Conservation (phyloP, 2,797 vertebrate genomes). For the Urophycis tenuis region DNA sequence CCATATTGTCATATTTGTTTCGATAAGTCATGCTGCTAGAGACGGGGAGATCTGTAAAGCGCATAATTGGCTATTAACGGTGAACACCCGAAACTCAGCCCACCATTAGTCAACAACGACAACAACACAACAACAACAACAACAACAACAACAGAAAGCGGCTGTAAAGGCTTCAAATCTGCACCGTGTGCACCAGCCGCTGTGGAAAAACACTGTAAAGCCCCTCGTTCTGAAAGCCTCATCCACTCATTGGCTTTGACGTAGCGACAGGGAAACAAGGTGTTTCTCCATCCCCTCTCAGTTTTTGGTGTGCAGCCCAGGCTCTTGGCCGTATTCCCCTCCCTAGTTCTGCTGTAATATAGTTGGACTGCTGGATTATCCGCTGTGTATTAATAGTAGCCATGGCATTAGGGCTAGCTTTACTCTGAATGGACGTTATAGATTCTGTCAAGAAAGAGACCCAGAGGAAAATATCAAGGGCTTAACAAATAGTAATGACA, state of each 20-base stretch:
- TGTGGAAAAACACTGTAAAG: neutral
- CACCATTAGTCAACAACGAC: neutral
- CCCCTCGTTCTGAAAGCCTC: neutral
- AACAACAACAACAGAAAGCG: neutral
- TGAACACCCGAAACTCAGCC: neutral
- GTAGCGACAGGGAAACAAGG: neutral
- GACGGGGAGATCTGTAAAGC: neutral
- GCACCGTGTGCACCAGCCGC: neutral
- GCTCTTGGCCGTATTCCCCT: neutral
- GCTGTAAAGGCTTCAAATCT: neutral
- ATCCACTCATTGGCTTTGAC: neutral
- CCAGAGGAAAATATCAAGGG: slow-evolving; percentile 11
- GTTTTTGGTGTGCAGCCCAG: neutral
- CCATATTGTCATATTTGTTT: neutral
- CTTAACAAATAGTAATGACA: slow-evolving; percentile 11
- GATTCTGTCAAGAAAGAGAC: neutral
- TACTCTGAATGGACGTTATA: neutral
- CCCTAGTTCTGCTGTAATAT: neutral
- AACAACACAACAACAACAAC: too few species aligned
- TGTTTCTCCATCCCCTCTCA: neutral
- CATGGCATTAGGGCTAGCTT: neutral
- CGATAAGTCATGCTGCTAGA: neutral
- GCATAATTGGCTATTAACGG: neutral
- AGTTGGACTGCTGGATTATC: neutral
- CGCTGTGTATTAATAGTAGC: neutral